phyloP scores from a whole-genome alignment of 2,113 vertebrate species.

The Carettochelys insculpta region DNA sequence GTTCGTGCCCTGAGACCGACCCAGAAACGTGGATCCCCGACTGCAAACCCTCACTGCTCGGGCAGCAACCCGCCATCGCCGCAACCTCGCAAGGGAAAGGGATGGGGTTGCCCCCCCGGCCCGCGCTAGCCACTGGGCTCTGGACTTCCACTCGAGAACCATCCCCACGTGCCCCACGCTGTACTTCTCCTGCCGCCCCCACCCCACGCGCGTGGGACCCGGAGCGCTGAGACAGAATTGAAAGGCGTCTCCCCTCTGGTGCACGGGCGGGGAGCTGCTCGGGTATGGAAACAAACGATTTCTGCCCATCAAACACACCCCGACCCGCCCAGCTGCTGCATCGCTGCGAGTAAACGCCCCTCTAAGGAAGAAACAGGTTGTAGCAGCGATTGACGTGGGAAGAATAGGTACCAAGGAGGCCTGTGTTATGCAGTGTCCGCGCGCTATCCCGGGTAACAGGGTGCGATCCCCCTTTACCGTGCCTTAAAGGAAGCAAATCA shows the following conservation, averaged over 20 bases:
- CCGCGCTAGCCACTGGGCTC: neutral
- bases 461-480: neutral
- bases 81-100: neutral
- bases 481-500: neutral
- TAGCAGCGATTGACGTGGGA: neutral
- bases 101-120: neutral
- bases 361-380: neutral
- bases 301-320: neutral
- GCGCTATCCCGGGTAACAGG: neutral
- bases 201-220: neutral
- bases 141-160: neutral
- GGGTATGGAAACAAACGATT: neutral
- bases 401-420: neutral
- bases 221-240: neutral
- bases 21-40: neutral
- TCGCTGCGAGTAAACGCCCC: neutral
- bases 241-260: neutral
- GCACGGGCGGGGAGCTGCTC: rapidly evolving
- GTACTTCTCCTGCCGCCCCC: neutral
- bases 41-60: neutral
- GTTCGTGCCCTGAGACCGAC: neutral
- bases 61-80: neutral
- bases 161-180: neutral
- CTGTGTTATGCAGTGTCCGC: neutral
- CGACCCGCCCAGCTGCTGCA: neutral